phyloP scores from a whole-genome alignment of 1,140 invertebrate species.

The Drosophila simulans region DNA sequence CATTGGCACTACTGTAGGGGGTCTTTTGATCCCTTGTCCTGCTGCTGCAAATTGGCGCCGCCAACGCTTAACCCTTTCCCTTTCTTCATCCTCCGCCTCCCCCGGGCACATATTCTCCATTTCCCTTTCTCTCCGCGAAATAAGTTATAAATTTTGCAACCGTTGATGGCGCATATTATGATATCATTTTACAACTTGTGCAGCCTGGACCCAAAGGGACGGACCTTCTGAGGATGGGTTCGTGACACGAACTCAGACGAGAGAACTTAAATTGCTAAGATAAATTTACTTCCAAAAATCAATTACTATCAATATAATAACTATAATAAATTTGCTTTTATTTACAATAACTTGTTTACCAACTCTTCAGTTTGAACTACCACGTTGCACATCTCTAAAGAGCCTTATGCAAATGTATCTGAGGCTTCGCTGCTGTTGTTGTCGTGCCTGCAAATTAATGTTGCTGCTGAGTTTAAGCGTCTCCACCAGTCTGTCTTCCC shows the following conservation, averaged over 20 bases:
- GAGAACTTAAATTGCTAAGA: neutral
- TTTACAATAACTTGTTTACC: too few species aligned
- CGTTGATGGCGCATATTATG: constrained; percentile 83
- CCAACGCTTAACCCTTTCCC: constrained; percentile 58
- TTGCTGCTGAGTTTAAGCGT: constrained; percentile 81
- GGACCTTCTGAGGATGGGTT: constrained; percentile 23
- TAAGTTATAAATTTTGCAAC: constrained; percentile 84
- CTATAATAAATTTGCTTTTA: too few species aligned
- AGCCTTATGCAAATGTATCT: constrained; percentile 68
- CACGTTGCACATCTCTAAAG: constrained; percentile 12
- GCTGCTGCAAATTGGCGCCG: constrained; percentile 72
- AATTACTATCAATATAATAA: too few species aligned
- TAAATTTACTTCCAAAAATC: too few species aligned
- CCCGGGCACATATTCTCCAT: neutral
- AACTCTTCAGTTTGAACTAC: neutral
- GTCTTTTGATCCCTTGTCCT: constrained; percentile 28
- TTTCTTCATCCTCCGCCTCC: neutral
- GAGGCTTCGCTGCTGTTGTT: constrained; percentile 43
- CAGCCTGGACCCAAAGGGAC: constrained; percentile 41
- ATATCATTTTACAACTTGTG: constrained; percentile 83
- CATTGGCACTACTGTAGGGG: constrained; percentile 80
- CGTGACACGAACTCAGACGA: constrained; percentile 10
- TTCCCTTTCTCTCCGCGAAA: constrained; percentile 44
- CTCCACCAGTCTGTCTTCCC: constrained; percentile 55
- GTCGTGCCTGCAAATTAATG: constrained; percentile 76